A percentile compares a stretch with the other conserved stretches of the same genome.
These are phyloP conservation scores for Gnathonemus longibarbis DNA, from an alignment of 2,113 vertebrate genomes.

Conservation along the genomic window DNA sequence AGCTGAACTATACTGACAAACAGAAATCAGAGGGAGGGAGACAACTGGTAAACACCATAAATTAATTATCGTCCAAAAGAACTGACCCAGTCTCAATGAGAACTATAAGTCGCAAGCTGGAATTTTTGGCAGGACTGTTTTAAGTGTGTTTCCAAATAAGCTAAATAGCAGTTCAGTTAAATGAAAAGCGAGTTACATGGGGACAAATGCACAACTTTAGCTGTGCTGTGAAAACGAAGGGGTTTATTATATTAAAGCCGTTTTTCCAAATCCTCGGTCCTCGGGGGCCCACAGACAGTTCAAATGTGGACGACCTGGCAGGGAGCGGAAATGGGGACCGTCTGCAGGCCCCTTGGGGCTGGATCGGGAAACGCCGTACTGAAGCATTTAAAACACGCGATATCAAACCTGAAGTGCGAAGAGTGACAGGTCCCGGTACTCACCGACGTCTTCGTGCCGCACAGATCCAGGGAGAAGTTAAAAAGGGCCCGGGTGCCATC, in stretches of 20 bases:
- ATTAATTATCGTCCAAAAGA: neutral
- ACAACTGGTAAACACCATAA: too few species aligned
- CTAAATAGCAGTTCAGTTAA: neutral
- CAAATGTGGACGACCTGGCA: neutral
- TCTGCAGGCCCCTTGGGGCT: neutral
- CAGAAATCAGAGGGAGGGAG: neutral
- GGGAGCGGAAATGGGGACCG: neutral
- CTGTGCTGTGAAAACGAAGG: neutral
- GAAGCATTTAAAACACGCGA: neutral
- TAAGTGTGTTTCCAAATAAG: neutral
- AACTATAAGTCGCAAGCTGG: neutral
- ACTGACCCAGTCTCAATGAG: neutral
- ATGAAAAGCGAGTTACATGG: neutral
- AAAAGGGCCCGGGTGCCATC: constrained; percentile 38
- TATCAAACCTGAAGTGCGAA: neutral
- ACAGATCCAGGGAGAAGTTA: constrained; percentile 36
- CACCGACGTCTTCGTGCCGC: constrained; percentile 43
- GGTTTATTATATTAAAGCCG: neutral
- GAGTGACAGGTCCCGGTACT: neutral
- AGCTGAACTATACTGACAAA: neutral
- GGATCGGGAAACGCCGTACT: too few species aligned
- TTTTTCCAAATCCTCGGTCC: neutral
- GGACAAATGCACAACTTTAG: neutral
- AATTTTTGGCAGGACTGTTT: neutral
- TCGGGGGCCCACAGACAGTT: neutral